phyloP scores from a whole-genome alignment of 1,140 invertebrate species.

The Sarcophaga bullata region DNA sequence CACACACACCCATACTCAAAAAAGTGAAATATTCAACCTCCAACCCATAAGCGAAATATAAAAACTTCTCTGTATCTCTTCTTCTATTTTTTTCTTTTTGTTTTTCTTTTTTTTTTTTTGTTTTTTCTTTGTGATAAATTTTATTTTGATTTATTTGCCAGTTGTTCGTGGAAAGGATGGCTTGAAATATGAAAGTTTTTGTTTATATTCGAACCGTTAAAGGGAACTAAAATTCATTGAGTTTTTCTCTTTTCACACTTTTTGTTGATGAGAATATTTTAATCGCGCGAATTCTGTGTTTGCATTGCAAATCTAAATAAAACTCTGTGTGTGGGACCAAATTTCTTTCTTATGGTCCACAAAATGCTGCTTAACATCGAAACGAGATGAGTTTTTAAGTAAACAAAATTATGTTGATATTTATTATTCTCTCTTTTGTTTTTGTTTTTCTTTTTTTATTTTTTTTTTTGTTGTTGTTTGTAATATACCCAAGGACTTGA shows the following conservation, averaged over 20 bases:
- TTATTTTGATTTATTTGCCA: slow-evolving; percentile 32
- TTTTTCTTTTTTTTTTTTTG: no score
- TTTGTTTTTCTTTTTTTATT: no score
- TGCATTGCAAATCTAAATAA: neutral
- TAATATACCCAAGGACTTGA: no score
- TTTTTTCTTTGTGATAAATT: slow-evolving; percentile 27
- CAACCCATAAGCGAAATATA: neutral
- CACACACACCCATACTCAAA: neutral
- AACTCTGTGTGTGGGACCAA: neutral
- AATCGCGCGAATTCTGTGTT: neutral
- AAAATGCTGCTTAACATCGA: neutral
- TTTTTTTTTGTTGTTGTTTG: no score
- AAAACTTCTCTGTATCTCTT: neutral
- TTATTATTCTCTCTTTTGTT: no score
- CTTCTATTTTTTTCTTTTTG: no score
- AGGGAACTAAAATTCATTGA: no score
- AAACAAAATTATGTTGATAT: slow-evolving; percentile 8
- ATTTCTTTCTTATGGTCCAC: neutral
- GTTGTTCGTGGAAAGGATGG: neutral
- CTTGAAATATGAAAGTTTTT: slow-evolving; percentile 4
- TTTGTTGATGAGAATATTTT: neutral
- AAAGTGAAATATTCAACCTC: neutral
- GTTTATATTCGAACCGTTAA: neutral
- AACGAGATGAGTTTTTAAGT: neutral
- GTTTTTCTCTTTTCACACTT: slow-evolving; percentile 6